Evolutionary conservation across 2,888 invertebrate species (phyloP), one percentile per base, ranked within the genome.

Genomic region (Chalcosyrphus nemorum): DNA sequence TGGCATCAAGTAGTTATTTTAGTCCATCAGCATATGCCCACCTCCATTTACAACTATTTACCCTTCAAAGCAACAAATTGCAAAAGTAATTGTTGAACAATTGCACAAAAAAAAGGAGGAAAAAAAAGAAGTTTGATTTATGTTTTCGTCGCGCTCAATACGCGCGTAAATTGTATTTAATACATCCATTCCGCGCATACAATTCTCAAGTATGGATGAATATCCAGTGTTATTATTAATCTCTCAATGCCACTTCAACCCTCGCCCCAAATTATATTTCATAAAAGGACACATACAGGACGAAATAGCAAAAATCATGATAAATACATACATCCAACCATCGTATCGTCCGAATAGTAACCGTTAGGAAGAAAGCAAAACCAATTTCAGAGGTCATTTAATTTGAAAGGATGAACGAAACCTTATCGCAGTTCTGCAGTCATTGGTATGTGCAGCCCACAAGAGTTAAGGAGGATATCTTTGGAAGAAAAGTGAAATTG

Each of bases 351-450:
- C n/a, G 4, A 41, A 35, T 24, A 43, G 27, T 27, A 56, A 47
- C 45, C 27, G 43, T 6, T 35, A 27, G 47, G 24, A 11, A 41
- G 57, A 47, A 61, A 65, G 54, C 65, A 56, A 87, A 86, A 86
- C 85, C 86, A 86, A 87, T 87, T 87, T 87, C 87, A 87, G 82
- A 86, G 86, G 74, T 86, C 87, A 87, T 87, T 87, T 87, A 86
- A 87, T 87, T 87, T 86, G 78, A 86, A 86, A 82, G 86, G 81
- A 86, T 85, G 87, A 87, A 86, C 86, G 87, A 87, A 86, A 78
- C 86, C 87, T 87, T 87, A 87, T 87, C 87, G 87, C 70, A 54
- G 72, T 76, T 63, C 70, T 87, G 86, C 87, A 87, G 86, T n/a
- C 71, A 57, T 21, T 63, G 29, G 80, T 74, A 71, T 13, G 29